Conservation (phyloP, 2,113 vertebrate species). For the Gavialis gangeticus region DNA sequence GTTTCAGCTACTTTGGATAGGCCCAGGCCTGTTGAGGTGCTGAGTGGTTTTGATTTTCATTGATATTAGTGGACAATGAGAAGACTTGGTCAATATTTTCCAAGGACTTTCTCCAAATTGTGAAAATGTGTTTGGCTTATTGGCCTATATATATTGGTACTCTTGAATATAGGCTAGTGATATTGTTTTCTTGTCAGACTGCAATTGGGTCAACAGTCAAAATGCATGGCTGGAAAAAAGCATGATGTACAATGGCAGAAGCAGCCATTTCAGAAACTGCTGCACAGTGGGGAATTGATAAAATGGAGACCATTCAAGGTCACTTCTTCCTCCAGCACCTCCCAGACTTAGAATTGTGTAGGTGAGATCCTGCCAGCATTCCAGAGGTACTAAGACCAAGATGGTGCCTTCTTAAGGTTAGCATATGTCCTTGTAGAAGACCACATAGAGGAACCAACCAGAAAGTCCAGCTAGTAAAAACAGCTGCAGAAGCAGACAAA, state of each 20-base stretch:
- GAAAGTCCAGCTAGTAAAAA: not conserved
- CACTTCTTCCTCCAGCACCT: not conserved
- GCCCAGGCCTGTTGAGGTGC: not conserved
- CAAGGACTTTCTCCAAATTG: fast-evolving
- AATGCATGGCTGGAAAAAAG: not conserved
- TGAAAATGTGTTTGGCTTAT: not conserved
- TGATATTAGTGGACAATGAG: not conserved
- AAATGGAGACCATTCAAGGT: not conserved
- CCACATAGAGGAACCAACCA: not conserved
- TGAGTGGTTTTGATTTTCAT: not conserved
- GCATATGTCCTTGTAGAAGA: not conserved
- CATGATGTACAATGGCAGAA: not conserved
- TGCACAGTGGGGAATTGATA: not conserved
- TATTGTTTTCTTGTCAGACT: not conserved
- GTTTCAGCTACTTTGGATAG: not conserved
- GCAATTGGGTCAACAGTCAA: not conserved
- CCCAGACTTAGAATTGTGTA: not conserved
- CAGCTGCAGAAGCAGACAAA: not conserved
- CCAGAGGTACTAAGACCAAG: not conserved
- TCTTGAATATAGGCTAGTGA: not conserved
- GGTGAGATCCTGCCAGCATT: not conserved
- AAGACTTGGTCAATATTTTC: not conserved
- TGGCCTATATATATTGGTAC: not conserved
- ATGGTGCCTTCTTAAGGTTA: not conserved
- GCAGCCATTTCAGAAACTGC: not conserved